Evolutionary conservation across 2,797 vertebrate species (phyloP).

Genomic region (Petrocephalus sullivani): DNA sequence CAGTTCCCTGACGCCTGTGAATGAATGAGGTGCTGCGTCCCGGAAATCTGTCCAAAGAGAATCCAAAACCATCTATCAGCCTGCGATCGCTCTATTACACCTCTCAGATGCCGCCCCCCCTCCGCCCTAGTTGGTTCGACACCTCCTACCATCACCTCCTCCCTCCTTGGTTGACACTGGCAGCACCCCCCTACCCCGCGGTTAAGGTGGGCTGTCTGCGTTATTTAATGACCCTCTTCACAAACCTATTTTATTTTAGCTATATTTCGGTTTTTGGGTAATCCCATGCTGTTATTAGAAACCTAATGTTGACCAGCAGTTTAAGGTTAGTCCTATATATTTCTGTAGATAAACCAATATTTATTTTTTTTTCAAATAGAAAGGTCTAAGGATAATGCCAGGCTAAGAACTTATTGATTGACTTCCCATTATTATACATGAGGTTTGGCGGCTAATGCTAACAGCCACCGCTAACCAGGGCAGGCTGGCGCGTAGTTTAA

Average conservation of each 20-base stretch:
- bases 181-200: neutral
- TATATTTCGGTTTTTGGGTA: neutral
- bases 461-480: neutral
- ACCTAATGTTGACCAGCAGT: neutral
- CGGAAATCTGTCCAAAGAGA: neutral
- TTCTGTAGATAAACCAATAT: neutral
- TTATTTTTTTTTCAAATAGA: neutral
- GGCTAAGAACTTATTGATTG: neutral
- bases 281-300: neutral
- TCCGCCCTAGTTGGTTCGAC: no score
- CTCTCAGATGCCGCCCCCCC: no score
- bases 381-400: neutral
- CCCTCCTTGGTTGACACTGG: neutral
- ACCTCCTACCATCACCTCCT: no score
- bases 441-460: neutral
- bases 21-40: neutral
- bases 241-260: neutral
- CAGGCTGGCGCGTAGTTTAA: neutral
- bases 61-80: neutral
- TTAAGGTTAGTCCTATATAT: neutral
- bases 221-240: neutral
- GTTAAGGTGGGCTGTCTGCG: neutral
- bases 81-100: neutral
- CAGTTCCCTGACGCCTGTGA: neutral
- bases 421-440: neutral